These are phyloP conservation scores for Drosophila tanythrix DNA, from an alignment of 2,888 invertebrate species.

Conservation along the genomic window DNA sequence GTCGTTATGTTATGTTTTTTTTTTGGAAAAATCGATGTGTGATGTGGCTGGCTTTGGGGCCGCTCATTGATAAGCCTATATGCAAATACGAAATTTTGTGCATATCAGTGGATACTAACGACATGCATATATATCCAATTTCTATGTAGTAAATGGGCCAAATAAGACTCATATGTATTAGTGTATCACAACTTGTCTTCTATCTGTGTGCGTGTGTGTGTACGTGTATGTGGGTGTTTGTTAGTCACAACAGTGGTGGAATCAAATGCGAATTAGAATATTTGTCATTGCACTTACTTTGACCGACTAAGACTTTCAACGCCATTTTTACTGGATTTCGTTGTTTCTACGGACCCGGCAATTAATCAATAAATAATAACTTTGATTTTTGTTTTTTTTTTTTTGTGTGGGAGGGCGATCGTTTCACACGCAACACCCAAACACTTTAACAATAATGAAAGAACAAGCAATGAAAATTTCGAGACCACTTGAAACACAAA, in stretches of 20 bases:
- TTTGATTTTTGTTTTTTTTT: conserved; percentile 13
- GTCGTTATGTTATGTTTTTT: conserved; percentile 1
- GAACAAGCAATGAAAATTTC: conserved; percentile 14
- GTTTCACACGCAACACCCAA: conserved; percentile 39
- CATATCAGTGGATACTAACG: conserved; percentile 16
- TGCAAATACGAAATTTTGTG: conserved; percentile 34
- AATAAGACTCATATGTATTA: conserved; percentile 14
- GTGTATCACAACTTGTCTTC: conserved; percentile 45
- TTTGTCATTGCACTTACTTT: conserved; percentile 89
- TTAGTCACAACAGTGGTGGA: conserved; percentile 45
- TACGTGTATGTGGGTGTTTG: conserved; percentile 24
- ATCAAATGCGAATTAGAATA: conserved; percentile 20
- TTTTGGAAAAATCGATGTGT: conserved; percentile 55
- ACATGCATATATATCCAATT: conserved; percentile 1
- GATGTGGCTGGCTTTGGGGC: conserved; percentile 9
- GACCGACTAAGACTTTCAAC: conserved; percentile 93
- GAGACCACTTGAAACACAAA: conserved; percentile 39
- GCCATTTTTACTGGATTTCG: conserved; percentile 87
- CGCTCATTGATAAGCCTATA: conserved; percentile 44
- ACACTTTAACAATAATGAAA: conserved; percentile 23
- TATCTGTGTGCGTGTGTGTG: neutral
- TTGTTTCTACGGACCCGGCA: conserved; percentile 27
- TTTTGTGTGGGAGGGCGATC: conserved; percentile 16
- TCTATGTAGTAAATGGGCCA: conserved; percentile 10
- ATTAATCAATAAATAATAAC: conserved; percentile 21